Percentiles rank a stretch among this genome's conserved stretches.
Evolutionary conservation across 2,797 vertebrate species (phyloP).

Genomic region (Mormyrops boulengeri): DNA sequence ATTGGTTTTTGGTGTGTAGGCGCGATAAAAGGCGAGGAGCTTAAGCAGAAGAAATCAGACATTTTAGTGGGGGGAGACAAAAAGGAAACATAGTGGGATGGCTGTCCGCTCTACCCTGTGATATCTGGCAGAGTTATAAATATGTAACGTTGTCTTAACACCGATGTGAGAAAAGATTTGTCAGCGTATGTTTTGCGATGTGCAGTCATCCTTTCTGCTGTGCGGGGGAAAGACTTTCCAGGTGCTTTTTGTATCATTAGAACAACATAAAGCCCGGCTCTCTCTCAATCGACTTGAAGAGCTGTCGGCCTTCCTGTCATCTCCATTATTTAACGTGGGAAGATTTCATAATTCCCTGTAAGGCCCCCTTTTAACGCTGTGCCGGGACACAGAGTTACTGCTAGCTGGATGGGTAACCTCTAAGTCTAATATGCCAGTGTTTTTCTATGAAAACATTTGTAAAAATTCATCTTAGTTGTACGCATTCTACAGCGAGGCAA

Average conservation of each 20-base stretch:
- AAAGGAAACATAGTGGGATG: constrained; percentile 46
- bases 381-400: constrained; percentile 26
- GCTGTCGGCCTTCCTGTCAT: constrained; percentile 28
- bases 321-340: constrained; percentile 35
- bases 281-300: constrained; percentile 34
- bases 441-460: constrained; percentile 18
- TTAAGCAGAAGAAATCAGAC: constrained; percentile 61
- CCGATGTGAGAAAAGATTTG: constrained; percentile 54
- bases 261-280: constrained; percentile 36
- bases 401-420: constrained; percentile 36
- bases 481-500: not conserved
- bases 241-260: constrained; percentile 46
- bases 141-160: constrained; percentile 69
- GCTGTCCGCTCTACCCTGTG: constrained; percentile 50
- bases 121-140: constrained; percentile 64
- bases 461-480: not conserved
- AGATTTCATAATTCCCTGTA: constrained; percentile 30
- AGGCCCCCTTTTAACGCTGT: constrained; percentile 24
- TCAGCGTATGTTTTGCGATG: constrained; percentile 51
- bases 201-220: constrained; percentile 45
- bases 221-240: constrained; percentile 44
- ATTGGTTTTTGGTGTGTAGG: constrained; percentile 53
- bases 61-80: constrained; percentile 41
- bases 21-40: constrained; percentile 51
- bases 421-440: constrained; percentile 30